Evolutionary conservation across 2,113 vertebrate genomes (phyloP), one percentile per base, ranked within the genome.

Genomic region (Heterocephalus glaber): DNA sequence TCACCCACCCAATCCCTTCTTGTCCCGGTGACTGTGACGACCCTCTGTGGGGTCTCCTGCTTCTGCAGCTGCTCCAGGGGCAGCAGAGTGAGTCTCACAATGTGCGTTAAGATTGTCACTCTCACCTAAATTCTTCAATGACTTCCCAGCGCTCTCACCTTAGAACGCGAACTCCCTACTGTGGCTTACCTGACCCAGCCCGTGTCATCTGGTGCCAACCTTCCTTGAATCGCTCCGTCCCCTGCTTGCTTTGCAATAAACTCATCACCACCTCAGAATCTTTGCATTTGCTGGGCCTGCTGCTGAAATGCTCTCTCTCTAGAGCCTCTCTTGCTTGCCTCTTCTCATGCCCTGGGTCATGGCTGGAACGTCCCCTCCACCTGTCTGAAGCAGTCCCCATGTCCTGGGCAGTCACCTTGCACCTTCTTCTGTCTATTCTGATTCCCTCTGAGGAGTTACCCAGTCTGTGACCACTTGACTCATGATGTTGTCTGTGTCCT

Each of bases 341-440:
- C 61, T 54, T 52, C 35, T 49, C 19, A 5, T 19, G 26, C 60
- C 47, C 74, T 47, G 49, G 60, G 80, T n/a, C 92, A 86, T 10
- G 5, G 26, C 38, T 12, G 19, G n/a, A 20, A 7, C 2, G 3
- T 38, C 66, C 49, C 72, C n/a, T 38, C 33, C 3, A 7, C n/a
- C 8, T 24, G 56, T 28, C 38, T 22, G 10, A 44, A 22, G 90
- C 4, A 52, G 33, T 24, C 6, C 35, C 58, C 7, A 2, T 38
- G 47, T 44, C 38, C 86, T 44, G 0, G 0, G 38, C 26, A 33
- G 86, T 33, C 92, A 5, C 20, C 33, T 66, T 19, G 68, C 24
- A 0, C 41, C 35, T 10, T 76, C 12, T 0, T 35, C 16, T 11
- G 1, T 0, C 20, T 17, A 3, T 14, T 1, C 58, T 17, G 0